These are phyloP conservation scores for Henricia sp. DNA, from an alignment of 53 echinoderm and acorn worm genomes.

Conservation along the genomic window DNA sequence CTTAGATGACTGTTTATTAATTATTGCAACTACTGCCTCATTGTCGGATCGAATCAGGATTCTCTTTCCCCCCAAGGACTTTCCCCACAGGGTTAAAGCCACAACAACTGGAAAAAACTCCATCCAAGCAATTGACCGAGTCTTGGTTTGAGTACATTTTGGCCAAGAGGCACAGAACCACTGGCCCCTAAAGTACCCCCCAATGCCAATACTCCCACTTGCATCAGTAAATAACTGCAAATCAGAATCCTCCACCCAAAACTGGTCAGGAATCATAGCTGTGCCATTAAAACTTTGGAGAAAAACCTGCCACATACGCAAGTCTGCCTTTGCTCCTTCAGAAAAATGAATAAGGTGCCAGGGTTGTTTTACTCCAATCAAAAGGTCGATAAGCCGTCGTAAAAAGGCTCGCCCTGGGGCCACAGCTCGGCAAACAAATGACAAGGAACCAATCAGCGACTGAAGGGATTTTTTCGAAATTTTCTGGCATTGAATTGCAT, in stretches of 20 bases:
- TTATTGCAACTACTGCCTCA: slow-evolving; percentile 9
- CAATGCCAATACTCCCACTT: slow-evolving; percentile 48
- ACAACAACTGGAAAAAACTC: slow-evolving; percentile 56
- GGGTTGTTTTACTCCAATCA: neutral
- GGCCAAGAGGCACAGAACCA: slow-evolving; percentile 50
- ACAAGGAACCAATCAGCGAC: slow-evolving; percentile 41
- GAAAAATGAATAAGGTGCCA: slow-evolving; percentile 9
- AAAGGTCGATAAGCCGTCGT: slow-evolving; percentile 42
- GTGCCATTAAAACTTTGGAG: slow-evolving; percentile 47
- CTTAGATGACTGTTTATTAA: slow-evolving; percentile 61
- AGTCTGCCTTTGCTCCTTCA: slow-evolving; percentile 12
- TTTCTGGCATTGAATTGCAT: neutral
- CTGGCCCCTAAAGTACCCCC: slow-evolving; percentile 38
- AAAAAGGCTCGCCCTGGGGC: slow-evolving; percentile 58
- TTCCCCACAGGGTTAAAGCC: slow-evolving; percentile 46
- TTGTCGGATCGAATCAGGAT: slow-evolving; percentile 63
- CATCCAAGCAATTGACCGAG: slow-evolving; percentile 50
- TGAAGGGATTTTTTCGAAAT: slow-evolving; percentile 33
- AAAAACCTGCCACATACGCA: slow-evolving; percentile 46
- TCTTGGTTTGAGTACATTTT: too few species aligned
- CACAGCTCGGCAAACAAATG: slow-evolving; percentile 40
- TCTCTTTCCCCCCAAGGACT: slow-evolving; percentile 6
- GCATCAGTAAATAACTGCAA: slow-evolving; percentile 51
- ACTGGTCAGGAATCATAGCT: slow-evolving; percentile 47
- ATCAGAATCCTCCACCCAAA: slow-evolving; percentile 24